Percentiles rank a stretch among this genome's conserved stretches.
Evolutionary conservation across 2,888 invertebrate genomes (phyloP).

Genomic region (Vesta saturnalis): DNA sequence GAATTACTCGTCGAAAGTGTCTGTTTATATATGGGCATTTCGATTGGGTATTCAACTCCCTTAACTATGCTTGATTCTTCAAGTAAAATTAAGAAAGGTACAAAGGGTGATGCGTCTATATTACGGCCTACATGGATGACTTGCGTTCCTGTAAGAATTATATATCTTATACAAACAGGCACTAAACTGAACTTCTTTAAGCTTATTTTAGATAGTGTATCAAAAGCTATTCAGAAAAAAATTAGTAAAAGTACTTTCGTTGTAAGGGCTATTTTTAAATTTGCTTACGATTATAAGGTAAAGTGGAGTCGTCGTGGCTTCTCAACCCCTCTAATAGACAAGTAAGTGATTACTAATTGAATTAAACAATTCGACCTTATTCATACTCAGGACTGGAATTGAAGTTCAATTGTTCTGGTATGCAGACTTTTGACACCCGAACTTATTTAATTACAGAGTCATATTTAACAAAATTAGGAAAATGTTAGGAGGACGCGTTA

Average conservation of each 20-base stretch:
- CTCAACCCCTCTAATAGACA: conserved; percentile 80
- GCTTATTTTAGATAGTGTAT: conserved; percentile 96
- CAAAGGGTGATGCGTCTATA: conserved; percentile 92
- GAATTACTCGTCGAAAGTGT: conserved; percentile 93
- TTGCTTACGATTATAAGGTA: conserved; percentile 93
- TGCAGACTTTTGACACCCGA: neutral
- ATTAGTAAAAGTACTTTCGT: conserved; percentile 84
- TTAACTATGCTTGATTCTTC: conserved; percentile 92
- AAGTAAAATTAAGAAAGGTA: conserved; percentile 95
- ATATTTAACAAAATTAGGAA: conserved; percentile 65
- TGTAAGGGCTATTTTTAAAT: conserved; percentile 87
- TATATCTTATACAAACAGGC: too few species aligned
- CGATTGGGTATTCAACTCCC: conserved; percentile 96
- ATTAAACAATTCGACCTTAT: conserved; percentile 28
- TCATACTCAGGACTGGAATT: conserved; percentile 20
- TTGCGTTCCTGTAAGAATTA: conserved; percentile 93
- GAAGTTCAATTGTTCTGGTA: conserved; percentile 14
- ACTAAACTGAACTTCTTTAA: too few species aligned
- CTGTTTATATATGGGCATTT: conserved; percentile 85
- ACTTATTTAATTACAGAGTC: conserved; percentile 60
- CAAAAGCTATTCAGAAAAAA: conserved; percentile 96
- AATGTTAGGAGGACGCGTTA: conserved; percentile 88
- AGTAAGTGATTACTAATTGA: conserved; percentile 58
- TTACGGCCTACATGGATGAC: conserved; percentile 94
- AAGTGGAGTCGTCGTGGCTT: conserved; percentile 86